phyloP scores from a whole-genome alignment of 92 coral and sea anemone genomes.

The Hydrozoanthus gracilis region DNA sequence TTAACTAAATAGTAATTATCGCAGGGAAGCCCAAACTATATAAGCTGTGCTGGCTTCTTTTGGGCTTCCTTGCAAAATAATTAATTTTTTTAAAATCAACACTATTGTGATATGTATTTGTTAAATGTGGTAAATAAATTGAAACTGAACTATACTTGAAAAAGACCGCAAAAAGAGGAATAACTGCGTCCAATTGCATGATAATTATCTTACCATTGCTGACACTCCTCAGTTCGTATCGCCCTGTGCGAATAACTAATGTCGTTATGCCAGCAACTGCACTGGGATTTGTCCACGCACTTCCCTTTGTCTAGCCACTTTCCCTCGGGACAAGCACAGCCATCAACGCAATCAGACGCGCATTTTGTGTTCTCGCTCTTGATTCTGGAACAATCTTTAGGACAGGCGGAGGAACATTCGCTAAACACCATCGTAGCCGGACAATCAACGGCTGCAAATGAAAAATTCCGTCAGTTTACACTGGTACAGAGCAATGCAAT shows the following conservation, averaged over 20 bases:
- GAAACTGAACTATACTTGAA: too few relatives aligned
- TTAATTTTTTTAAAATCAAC: too few relatives aligned
- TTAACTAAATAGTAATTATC: too few relatives aligned
- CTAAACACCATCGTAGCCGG: slow-evolving; percentile 67
- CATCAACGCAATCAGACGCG: slow-evolving; percentile 81
- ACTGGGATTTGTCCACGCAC: slow-evolving; percentile 77
- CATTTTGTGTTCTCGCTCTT: slow-evolving; percentile 81
- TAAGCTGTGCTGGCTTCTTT: too few relatives aligned
- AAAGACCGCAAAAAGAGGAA: too few relatives aligned
- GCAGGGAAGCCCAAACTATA: too few relatives aligned
- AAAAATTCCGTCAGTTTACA: background rate
- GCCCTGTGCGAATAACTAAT: slow-evolving; percentile 71
- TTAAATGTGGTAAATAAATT: too few relatives aligned
- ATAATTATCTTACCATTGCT: slow-evolving; percentile 77
- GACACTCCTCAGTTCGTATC: slow-evolving; percentile 67
- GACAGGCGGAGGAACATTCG: slow-evolving; percentile 88
- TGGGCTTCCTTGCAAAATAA: too few relatives aligned
- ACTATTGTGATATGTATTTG: too few relatives aligned
- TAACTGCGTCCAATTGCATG: too few relatives aligned
- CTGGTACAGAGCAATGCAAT: background rate
- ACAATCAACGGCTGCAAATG: slow-evolving; percentile 68
- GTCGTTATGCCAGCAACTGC: slow-evolving; percentile 79
- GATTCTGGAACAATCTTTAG: slow-evolving; percentile 79
- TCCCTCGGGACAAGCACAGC: slow-evolving; percentile 89
- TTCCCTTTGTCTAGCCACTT: slow-evolving; percentile 76